These are phyloP conservation scores for Physocephala rufipes DNA, from an alignment of 2,888 invertebrate species.

Conservation along the genomic window DNA sequence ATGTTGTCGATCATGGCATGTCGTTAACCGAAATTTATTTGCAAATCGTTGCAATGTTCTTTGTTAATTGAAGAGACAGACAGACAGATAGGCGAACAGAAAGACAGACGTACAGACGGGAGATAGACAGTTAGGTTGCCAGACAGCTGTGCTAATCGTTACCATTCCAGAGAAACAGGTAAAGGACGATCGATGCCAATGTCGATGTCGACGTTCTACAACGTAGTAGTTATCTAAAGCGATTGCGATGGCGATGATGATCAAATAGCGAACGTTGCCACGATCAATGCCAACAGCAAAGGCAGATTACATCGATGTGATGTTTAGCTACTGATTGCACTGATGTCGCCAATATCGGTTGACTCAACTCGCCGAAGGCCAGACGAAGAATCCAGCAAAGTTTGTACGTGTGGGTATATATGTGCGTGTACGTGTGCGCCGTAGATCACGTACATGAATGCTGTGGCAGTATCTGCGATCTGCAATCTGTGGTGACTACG, in stretches of 20 bases:
- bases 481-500: no score
- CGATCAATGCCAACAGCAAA: constrained; percentile 29
- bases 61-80: constrained; percentile 2
- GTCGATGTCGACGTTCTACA: background rate
- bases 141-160: constrained; percentile 4
- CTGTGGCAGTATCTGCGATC: background rate
- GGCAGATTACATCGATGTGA: constrained; percentile 17
- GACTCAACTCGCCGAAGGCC: background rate
- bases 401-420: background rate
- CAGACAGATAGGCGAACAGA: background rate
- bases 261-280: constrained; percentile 11
- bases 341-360: constrained; percentile 1
- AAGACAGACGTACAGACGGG: no score
- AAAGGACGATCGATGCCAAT: constrained; percentile 8
- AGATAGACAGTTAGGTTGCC: no score
- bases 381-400: background rate
- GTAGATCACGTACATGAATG: background rate
- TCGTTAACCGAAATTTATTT: constrained; percentile 28
- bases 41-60: constrained; percentile 10
- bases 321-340: constrained; percentile 22
- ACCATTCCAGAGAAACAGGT: background rate
- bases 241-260: background rate
- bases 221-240: background rate
- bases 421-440: background rate
- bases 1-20: background rate